Evolutionary conservation across 2,888 invertebrate species (phyloP), one percentile per base, ranked within the genome.

Genomic region (Gryllus longicercus): DNA sequence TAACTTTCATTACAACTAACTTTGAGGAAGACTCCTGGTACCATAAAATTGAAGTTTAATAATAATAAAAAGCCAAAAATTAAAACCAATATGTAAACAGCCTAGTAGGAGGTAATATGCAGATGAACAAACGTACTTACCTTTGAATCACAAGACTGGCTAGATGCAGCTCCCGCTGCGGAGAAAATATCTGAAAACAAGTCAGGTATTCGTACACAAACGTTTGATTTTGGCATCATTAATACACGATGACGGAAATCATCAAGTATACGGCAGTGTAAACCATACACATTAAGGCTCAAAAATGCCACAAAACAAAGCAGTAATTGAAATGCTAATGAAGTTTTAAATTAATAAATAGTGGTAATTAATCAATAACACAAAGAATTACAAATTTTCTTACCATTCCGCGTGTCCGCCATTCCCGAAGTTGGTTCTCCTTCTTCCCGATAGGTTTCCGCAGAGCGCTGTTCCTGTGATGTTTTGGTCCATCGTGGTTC

Each of bases 341-440:
- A 8, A 8, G 8, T 5, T 38, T 38, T 38, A 38, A 38, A 38
- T 8, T 38, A 38, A 38, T 38, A 38, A 38, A 38, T 38, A 38
- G 38, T 5, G 38, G 8, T 5, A 63, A 18, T 11, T 63, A 63
- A n/a, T n/a, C 14, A 63, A 63, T 63, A 63, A 63, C n/a, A 16
- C 63, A 14, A 63, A 63, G n/a, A 63, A 63, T 63, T 63, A 63
- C 63, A 63, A 63, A 14, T 63, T 18, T 63, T 63, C 14, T 63
- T 63, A 63, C 63, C 63, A 63, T 63, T 63, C 63, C 63, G 63
- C 63, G 63, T 63, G n/a, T 63, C 63, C 63, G 63, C 63, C 63
- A 63, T 63, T 18, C 63, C n/a, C 63, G 63, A 14, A 18, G n/a
- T 14, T 63, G 8, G n/a, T 63, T 63, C 63, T 63, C 63, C n/a